Conservation (phyloP, 2,113 vertebrate species). For the Nesoenas mayeri region DNA sequence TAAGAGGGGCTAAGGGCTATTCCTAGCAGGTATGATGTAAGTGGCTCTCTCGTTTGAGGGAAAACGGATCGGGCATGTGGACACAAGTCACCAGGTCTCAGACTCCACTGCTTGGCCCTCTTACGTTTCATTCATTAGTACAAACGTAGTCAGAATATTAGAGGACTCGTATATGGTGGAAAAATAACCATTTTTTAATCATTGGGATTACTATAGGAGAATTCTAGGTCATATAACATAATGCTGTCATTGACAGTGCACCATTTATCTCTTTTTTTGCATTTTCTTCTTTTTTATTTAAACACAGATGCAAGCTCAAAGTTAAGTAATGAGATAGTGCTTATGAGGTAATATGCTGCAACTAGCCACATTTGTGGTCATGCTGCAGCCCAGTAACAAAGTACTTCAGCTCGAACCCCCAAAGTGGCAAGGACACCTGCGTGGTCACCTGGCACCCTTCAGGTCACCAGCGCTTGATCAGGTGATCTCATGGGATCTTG, state of each 20-base stretch:
- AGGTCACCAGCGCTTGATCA: background rate
- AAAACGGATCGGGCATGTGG: accelerated
- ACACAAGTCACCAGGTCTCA: background rate
- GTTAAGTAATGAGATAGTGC: background rate
- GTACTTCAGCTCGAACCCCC: accelerated
- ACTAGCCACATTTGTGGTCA: accelerated
- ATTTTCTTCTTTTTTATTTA: background rate
- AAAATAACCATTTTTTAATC: background rate
- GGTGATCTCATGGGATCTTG: background rate
- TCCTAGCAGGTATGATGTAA: accelerated
- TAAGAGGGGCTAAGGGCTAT: background rate
- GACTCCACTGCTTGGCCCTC: background rate
- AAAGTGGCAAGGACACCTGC: accelerated
- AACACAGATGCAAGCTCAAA: background rate
- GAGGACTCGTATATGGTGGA: background rate
- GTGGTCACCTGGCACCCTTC: background rate
- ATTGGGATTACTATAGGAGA: background rate
- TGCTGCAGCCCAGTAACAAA: background rate
- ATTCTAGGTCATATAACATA: background rate
- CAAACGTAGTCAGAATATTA: background rate
- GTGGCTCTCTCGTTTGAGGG: background rate
- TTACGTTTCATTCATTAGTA: background rate
- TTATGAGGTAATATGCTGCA: background rate
- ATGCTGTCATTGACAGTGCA: background rate
- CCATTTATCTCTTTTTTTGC: background rate